Base-by-base conservation (phyloP, 2,888 invertebrate species). In the Lepetodrilus schrolli region DNA sequence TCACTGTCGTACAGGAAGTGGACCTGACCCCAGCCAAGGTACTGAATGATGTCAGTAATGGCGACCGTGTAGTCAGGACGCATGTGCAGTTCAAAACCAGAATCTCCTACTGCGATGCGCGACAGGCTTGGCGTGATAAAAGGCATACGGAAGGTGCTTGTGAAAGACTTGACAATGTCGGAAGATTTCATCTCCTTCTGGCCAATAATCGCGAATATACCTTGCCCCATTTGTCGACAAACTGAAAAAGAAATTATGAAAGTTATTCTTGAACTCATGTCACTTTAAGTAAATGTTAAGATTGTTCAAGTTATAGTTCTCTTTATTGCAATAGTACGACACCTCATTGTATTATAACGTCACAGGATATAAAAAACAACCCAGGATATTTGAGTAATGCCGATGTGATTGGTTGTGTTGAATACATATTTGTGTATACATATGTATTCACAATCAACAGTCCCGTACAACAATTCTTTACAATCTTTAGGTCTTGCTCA, bases 61-160 rank as follows among this genome's bases (percentile, higher is more conserved):
- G 86, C 97, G 92, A 49, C 93, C 92, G 72, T 95, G 95, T 20
- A 93, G 91, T 74, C 93, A 92, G 58, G 96, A 94, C 74, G 82
- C 76, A 20, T 96, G 96, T 92, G 96, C 95, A 90, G 94, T 94
- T 50, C 97, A 93, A 13, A 98, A 95, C 85, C 93, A 37, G 79
- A 74, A 1, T 71, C 70, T 0, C 77, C 49, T 4, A 70, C 48
- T 4, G 76, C 74, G 10, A 76, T 74, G n/a, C 78, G 78, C 0
- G 83, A 77, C 8, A 82, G 79, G 23, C 84, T 84, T 0, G 84
- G 80, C 0, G 86, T 84, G 20, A 88, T 75, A 73, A 82, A 88
- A 4, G 87, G 87, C 81, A 87, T 83, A 73, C 84, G 86, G 70
- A 86, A 87, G 20, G 81, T 84, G 58, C 78, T 75, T 8, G 84